Conservation (phyloP, 2,797 vertebrate genomes). For the Moxostoma hubbsi region DNA sequence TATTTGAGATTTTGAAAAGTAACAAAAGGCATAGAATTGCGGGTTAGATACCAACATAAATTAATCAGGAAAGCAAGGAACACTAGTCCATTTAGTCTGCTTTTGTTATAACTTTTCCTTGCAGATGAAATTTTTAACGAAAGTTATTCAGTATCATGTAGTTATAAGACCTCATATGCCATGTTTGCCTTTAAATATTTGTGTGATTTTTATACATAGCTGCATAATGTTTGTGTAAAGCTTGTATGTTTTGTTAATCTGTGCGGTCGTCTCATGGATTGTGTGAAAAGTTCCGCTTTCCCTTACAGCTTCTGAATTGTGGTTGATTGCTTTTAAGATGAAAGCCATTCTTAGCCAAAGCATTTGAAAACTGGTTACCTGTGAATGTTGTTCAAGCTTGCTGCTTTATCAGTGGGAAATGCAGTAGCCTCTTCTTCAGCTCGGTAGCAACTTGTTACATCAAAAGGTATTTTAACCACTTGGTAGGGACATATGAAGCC, state of each 20-base stretch:
- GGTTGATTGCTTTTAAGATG: conserved; percentile 79
- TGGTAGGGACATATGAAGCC: conserved; percentile 58
- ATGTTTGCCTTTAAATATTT: conserved; percentile 5
- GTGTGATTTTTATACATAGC: conserved; percentile 41
- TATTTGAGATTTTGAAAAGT: not conserved
- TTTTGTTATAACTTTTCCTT: conserved; percentile 4
- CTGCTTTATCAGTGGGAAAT: conserved; percentile 68
- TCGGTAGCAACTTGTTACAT: conserved; percentile 75
- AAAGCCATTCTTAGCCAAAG: conserved; percentile 71
- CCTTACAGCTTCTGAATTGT: conserved; percentile 76
- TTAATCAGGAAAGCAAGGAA: not conserved
- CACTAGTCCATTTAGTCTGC: not conserved
- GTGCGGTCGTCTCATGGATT: conserved; percentile 66
- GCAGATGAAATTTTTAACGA: not conserved
- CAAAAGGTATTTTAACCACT: conserved; percentile 76
- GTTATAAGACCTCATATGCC: not conserved
- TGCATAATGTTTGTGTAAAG: conserved; percentile 40
- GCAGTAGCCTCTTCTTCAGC: conserved; percentile 70
- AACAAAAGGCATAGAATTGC: not conserved
- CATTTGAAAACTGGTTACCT: conserved; percentile 62
- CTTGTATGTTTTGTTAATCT: conserved; percentile 60
- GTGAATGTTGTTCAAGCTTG: conserved; percentile 65
- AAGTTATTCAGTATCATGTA: not conserved
- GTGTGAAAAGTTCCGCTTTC: conserved; percentile 77
- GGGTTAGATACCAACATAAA: not conserved